Evolutionary conservation across 2,797 vertebrate species (phyloP).

Genomic region (Kryptolebias ocellatus): DNA sequence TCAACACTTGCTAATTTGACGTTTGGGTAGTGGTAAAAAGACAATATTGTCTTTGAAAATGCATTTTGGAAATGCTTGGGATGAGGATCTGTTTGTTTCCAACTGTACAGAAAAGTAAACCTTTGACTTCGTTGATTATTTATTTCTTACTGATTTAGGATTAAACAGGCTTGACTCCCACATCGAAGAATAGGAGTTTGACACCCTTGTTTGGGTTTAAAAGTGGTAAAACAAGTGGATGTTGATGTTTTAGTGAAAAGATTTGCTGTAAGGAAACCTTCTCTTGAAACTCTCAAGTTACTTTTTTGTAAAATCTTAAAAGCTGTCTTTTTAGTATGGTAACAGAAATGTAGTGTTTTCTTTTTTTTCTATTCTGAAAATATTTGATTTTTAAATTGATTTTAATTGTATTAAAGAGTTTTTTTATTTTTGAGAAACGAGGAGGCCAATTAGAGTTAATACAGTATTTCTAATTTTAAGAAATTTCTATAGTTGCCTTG

Average conservation of each 20-base stretch:
- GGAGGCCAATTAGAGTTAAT: constrained; percentile 14
- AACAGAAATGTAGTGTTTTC: not conserved
- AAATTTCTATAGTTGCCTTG: constrained; percentile 27
- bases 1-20: too few species aligned
- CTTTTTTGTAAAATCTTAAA: not conserved
- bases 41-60: not conserved
- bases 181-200: too few species aligned
- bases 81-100: not conserved
- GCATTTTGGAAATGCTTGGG: not conserved
- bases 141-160: not conserved
- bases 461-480: constrained; percentile 25
- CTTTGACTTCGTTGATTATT: constrained; percentile 27
- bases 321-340: not conserved
- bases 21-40: not conserved
- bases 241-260: not conserved
- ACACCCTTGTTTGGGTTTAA: too few species aligned
- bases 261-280: not conserved
- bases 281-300: not conserved
- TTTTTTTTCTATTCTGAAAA: too few species aligned
- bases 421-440: constrained; percentile 7
- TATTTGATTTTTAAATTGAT: too few species aligned
- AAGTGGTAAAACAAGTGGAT: not conserved
- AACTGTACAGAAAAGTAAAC: not conserved
- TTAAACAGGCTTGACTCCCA: not conserved
- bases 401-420: not conserved